Conservation (phyloP, 2,113 vertebrate species). For the Procavia capensis region DNA sequence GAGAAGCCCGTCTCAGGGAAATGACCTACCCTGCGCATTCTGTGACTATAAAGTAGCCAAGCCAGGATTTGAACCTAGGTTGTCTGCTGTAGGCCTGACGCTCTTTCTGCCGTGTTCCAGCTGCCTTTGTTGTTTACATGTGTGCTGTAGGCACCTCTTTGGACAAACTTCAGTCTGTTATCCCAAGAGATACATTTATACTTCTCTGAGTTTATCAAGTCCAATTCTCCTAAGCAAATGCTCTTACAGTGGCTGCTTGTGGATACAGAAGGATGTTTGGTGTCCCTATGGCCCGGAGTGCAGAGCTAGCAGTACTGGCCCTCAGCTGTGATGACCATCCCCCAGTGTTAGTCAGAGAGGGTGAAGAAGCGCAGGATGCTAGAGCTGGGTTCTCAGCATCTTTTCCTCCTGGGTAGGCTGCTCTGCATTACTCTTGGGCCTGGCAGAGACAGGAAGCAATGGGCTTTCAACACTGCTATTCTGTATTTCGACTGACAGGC, state of each 20-base stretch:
- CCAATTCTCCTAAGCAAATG: neutral
- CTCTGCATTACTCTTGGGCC: neutral
- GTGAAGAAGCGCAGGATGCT: neutral
- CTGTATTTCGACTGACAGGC: neutral
- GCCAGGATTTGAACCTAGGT: neutral
- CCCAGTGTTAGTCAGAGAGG: neutral
- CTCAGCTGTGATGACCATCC: neutral
- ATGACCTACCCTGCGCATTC: neutral
- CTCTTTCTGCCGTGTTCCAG: neutral
- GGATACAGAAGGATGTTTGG: neutral
- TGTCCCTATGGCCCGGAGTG: neutral
- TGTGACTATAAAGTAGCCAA: neutral
- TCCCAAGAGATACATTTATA: neutral
- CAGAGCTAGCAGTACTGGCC: neutral
- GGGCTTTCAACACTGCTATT: neutral
- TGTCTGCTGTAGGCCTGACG: neutral
- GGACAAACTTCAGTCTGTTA: neutral
- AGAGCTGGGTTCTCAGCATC: neutral
- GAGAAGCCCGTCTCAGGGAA: neutral
- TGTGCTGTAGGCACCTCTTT: neutral
- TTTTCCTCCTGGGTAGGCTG: neutral
- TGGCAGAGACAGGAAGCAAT: neutral
- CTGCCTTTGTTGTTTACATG: neutral
- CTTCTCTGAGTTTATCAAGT: slow-evolving; percentile 22
- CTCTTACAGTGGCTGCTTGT: neutral